Conservation (phyloP, 2,888 invertebrate genomes). For the Pheosia gnoma region DNA sequence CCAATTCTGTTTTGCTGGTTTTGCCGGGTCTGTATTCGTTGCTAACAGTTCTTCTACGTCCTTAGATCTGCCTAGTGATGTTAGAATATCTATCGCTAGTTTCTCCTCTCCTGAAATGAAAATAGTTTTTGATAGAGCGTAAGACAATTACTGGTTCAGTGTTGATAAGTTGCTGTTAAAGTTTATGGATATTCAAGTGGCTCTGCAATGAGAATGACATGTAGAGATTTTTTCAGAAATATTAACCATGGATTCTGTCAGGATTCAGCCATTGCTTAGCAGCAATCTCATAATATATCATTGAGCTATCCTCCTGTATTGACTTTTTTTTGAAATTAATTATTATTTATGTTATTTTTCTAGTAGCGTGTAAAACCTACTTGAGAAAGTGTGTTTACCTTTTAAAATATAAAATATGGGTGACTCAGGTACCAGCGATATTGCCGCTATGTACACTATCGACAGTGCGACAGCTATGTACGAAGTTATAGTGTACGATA, state of each 20-base stretch:
- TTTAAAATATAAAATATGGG: constrained; percentile 50
- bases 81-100: background rate
- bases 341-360: too few species aligned
- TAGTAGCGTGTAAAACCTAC: too few species aligned
- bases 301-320: too few species aligned
- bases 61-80: background rate
- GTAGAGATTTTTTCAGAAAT: too few species aligned
- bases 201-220: too few species aligned
- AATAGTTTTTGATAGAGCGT: background rate
- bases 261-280: too few species aligned
- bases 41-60: constrained; percentile 49
- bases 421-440: constrained; percentile 50
- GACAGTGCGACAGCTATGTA: constrained; percentile 43
- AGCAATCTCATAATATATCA: too few species aligned
- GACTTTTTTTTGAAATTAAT: too few species aligned
- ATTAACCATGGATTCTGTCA: too few species aligned
- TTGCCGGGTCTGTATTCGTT: constrained; percentile 29
- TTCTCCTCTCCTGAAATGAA: background rate
- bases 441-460: constrained; percentile 24
- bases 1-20: constrained; percentile 35
- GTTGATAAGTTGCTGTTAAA: too few species aligned
- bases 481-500: constrained; percentile 35
- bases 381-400: constrained; percentile 31
- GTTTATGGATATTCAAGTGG: too few species aligned
- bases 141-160: too few species aligned